Evolutionary conservation across 2,113 vertebrate genomes (phyloP).

Genomic region (Hydrochoerus hydrochaeris): DNA sequence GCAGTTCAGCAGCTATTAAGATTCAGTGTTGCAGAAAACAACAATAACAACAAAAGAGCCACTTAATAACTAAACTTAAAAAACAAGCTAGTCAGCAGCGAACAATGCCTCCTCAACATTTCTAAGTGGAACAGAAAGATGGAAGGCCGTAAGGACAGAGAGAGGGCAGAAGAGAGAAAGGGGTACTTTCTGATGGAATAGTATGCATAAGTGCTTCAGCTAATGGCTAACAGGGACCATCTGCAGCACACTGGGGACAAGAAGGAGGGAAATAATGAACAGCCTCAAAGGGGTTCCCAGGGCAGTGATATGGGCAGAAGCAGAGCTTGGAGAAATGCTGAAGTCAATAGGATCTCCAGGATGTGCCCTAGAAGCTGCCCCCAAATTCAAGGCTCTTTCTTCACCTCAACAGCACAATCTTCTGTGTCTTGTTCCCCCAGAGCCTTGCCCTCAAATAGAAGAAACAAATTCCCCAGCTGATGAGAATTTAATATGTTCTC

Average conservation of each 20-base stretch:
- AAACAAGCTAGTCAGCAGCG: slow-evolving; percentile 73
- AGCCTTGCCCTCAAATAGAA: not conserved
- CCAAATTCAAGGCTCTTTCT: not conserved
- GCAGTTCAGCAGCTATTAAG: slow-evolving; percentile 72
- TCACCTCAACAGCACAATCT: not conserved
- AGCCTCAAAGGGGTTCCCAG: not conserved
- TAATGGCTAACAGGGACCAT: slow-evolving; percentile 33
- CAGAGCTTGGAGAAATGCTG: not conserved
- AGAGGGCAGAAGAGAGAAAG: slow-evolving; percentile 55
- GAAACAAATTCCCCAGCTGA: slow-evolving; percentile 13
- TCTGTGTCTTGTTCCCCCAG: not conserved
- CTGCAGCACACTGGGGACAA: not conserved
- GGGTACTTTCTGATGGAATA: slow-evolving; percentile 61
- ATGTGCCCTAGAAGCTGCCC: not conserved
- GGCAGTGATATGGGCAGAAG: not conserved
- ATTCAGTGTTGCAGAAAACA: slow-evolving; percentile 53
- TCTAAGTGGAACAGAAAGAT: slow-evolving; percentile 79
- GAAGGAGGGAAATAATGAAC: fast-evolving
- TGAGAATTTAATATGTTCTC: slow-evolving; percentile 5
- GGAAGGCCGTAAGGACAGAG: slow-evolving; percentile 59
- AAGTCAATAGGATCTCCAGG: not conserved
- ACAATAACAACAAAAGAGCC: slow-evolving; percentile 71
- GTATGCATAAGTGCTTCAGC: slow-evolving; percentile 36
- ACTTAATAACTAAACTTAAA: slow-evolving; percentile 79
- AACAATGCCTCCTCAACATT: slow-evolving; percentile 76